Conservation (phyloP, 2,888 invertebrate genomes). For the Schrankia costaestrigalis region DNA sequence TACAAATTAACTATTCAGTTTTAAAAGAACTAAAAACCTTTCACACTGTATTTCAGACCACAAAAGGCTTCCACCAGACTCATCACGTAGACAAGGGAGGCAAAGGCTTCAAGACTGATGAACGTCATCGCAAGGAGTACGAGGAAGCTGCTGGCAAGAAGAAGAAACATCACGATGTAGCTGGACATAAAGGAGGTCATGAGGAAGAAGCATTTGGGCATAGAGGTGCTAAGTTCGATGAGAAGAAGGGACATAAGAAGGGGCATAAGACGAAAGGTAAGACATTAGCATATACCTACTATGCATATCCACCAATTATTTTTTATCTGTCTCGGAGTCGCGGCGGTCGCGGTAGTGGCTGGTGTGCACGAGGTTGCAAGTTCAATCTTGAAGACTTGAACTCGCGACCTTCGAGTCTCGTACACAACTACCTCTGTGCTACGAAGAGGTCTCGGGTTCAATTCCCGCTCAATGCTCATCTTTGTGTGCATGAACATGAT, state of each 20-base stretch:
- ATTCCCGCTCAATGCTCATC: too few relatives aligned
- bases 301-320: too few relatives aligned
- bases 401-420: too few relatives aligned
- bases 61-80: constrained; percentile 80
- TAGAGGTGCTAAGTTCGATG: constrained; percentile 85
- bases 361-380: too few relatives aligned
- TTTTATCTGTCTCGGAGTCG: too few relatives aligned
- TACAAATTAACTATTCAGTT: too few relatives aligned
- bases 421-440: too few relatives aligned
- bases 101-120: constrained; percentile 81
- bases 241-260: constrained; percentile 88
- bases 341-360: too few relatives aligned
- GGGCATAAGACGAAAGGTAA: constrained; percentile 87
- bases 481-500: too few relatives aligned
- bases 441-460: too few relatives aligned
- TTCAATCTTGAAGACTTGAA: too few relatives aligned
- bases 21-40: too few relatives aligned
- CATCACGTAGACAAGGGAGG: constrained; percentile 82
- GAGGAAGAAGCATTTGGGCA: constrained; percentile 85
- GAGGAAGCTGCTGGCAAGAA: constrained; percentile 83
- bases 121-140: constrained; percentile 80
- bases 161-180: constrained; percentile 83
- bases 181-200: constrained; percentile 82
- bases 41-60: constrained; percentile 66
- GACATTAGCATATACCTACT: constrained; percentile 2